Evolutionary conservation across 2,113 vertebrate genomes (phyloP), one percentile per base, ranked within the genome.

Genomic region (Seriola aureovittata): DNA sequence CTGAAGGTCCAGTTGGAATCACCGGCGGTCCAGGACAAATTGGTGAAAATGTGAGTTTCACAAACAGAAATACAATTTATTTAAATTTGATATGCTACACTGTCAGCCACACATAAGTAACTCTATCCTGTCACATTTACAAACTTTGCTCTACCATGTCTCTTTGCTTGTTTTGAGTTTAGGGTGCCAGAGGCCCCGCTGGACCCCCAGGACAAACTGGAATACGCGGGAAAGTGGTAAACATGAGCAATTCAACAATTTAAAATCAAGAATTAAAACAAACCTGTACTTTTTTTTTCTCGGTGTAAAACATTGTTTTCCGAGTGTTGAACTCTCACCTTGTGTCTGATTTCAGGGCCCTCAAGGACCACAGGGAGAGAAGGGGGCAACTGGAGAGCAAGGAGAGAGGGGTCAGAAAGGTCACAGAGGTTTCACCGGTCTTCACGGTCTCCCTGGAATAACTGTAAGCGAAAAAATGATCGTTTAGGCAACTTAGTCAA

Each of bases 361-460:
- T n/a, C 98, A 99, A 96, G 98, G 98, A 60, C 98, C 98, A 77
- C 96, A 97, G 75, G 98, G 98, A 85, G 98, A 98, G 71, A 98
- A 98, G 94, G 98, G 98, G 63, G 96, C 96, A 55, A 80, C 92
- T 58, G 98, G 98, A 87, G 96, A 97, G 4, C 78, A 94, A 85
- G 98, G 98, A 0, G 98, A 99, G 21, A 95, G 97, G 74, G 98
- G 98, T 52, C 97, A 99, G 93, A 99, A 99, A 85, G 98, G 98
- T 58, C 98, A 99, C 88, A 93, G 97, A 90, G 98, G 98, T 17
- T 99, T 99, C 86, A 97, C 97, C 25, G 98, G 98, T 19, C 96
- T 99, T 68, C 96, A 98, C 32, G 98, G 98, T 48, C 95, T 99
- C 73, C 98, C 97, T 65, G 98, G 98, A 87, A 94, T 89, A 86